Percentiles rank a stretch among this genome's conserved stretches.
phyloP scores from a whole-genome alignment of 2,113 vertebrate species.

The Ellobius talpinus region DNA sequence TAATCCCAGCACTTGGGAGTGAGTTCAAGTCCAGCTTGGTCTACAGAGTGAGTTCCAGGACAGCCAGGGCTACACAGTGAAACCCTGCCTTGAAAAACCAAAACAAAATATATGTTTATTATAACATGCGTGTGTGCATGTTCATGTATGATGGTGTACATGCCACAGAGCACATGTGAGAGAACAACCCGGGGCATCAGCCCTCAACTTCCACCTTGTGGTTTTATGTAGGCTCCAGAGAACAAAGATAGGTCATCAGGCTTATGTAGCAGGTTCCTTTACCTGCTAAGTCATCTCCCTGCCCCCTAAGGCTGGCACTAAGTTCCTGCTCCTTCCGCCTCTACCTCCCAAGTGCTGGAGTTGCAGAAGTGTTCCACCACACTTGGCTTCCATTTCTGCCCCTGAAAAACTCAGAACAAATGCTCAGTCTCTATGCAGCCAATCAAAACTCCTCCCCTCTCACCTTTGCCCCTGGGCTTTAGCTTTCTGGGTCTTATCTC shows the following conservation, averaged over 20 bases:
- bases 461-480: neutral
- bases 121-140: neutral
- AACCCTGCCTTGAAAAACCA: neutral
- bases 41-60: neutral
- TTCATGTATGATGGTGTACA: neutral
- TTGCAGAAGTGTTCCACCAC: too few species aligned
- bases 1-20: neutral
- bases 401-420: conserved; percentile 1
- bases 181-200: neutral
- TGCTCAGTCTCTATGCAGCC: neutral
- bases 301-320: neutral
- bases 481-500: neutral
- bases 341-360: neutral
- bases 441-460: neutral
- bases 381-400: neutral
- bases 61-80: neutral
- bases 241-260: neutral
- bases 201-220: too few species aligned
- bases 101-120: neutral
- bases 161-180: neutral
- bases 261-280: neutral
- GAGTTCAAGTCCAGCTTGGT: neutral
- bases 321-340: neutral
- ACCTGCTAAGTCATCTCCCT: neutral
- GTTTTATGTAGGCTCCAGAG: neutral